Evolutionary conservation across 2,113 vertebrate species (phyloP).

Genomic region (Oenanthe oenanthe): DNA sequence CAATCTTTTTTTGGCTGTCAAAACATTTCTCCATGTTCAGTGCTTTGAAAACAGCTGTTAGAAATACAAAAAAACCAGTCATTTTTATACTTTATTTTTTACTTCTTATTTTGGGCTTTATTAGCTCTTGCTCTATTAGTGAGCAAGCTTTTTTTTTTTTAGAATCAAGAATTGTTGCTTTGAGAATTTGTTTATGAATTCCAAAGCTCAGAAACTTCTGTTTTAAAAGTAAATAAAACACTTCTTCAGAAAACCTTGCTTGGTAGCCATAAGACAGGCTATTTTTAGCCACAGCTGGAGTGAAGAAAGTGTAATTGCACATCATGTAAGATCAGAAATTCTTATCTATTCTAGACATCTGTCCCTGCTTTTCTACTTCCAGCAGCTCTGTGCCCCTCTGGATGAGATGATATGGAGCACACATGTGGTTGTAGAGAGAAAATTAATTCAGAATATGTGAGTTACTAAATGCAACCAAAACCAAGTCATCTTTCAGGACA

Average conservation of each 20-base stretch:
- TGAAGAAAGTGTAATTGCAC: neutral
- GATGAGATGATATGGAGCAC: neutral
- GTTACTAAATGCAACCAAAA: neutral
- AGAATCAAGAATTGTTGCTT: neutral
- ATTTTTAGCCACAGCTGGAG: neutral
- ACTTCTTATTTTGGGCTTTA: neutral
- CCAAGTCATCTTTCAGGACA: neutral
- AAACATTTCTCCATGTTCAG: neutral
- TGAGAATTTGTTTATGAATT: neutral
- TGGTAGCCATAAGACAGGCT: neutral
- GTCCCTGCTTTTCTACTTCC: neutral
- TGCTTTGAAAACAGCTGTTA: neutral
- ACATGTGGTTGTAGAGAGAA: fast-evolving
- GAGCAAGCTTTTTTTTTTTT: neutral
- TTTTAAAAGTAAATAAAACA: neutral
- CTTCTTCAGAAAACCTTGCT: neutral
- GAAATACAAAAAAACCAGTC: neutral
- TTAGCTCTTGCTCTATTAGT: neutral
- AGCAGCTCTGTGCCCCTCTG: fast-evolving
- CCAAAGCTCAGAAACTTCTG: neutral
- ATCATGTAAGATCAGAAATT: neutral
- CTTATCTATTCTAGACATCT: neutral
- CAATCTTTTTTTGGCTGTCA: neutral
- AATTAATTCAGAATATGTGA: fast-evolving
- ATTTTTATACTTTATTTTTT: neutral